phyloP scores from a whole-genome alignment of 1,140 invertebrate genomes.

The Halesus radiatus region DNA sequence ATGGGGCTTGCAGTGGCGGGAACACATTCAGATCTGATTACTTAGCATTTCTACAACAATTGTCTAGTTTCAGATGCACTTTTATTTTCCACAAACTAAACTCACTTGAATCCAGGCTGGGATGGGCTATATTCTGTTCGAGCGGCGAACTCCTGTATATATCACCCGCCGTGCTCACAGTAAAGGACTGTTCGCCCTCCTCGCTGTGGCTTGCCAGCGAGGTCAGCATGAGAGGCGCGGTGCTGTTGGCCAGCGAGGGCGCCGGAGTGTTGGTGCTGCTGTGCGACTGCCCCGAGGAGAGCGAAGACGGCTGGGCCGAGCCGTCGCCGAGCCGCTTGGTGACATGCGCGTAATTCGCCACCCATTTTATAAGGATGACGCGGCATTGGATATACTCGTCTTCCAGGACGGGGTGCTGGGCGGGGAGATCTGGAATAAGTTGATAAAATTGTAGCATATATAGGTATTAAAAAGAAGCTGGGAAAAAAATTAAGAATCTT shows the following conservation, averaged over 20 bases:
- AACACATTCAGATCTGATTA: no score
- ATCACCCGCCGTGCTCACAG: slow-evolving; percentile 64
- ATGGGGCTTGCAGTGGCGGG: no score
- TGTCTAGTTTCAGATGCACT: no score
- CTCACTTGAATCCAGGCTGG: slow-evolving; percentile 67
- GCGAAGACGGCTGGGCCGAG: slow-evolving; percentile 65
- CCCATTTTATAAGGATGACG: slow-evolving; percentile 90
- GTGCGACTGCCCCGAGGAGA: slow-evolving; percentile 66
- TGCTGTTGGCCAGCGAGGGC: slow-evolving; percentile 60
- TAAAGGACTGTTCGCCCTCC: slow-evolving; percentile 68
- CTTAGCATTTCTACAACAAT: no score
- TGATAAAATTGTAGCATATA: no score
- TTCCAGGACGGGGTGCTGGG: slow-evolving; percentile 71
- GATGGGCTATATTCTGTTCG: slow-evolving; percentile 62
- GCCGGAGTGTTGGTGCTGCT: slow-evolving; percentile 59
- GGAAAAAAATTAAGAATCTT: no score
- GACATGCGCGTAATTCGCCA: slow-evolving; percentile 87
- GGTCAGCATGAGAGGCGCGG: slow-evolving; percentile 48
- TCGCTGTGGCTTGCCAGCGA: slow-evolving; percentile 62
- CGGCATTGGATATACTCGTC: slow-evolving; percentile 81
- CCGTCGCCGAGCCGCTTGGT: slow-evolving; percentile 73
- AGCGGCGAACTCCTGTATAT: slow-evolving; percentile 46
- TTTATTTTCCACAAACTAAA: not conserved
- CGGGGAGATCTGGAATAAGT: slow-evolving; percentile 70
- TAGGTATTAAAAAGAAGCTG: no score